These are phyloP conservation scores for Philaenus spumarius DNA, from an alignment of 1,140 invertebrate genomes.

Conservation along the genomic window DNA sequence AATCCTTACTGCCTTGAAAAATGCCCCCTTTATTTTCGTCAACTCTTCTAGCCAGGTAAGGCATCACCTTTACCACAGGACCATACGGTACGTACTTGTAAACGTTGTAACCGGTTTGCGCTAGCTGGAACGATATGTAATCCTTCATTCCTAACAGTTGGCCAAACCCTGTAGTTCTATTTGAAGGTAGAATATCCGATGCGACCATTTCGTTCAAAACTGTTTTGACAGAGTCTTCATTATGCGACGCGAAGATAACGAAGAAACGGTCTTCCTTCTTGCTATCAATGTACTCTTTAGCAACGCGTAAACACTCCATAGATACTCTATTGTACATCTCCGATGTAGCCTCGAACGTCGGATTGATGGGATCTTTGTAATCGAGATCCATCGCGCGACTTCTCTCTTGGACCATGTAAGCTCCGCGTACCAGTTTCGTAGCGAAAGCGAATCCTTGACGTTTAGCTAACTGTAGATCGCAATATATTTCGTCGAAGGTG, in stretches of 20 bases:
- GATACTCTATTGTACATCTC: slow-evolving; percentile 84
- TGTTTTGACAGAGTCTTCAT: slow-evolving; percentile 93
- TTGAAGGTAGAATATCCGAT: slow-evolving; percentile 73
- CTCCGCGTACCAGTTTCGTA: slow-evolving; percentile 94
- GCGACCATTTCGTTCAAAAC: slow-evolving; percentile 84
- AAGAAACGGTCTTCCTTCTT: slow-evolving; percentile 61
- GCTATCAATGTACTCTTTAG: slow-evolving; percentile 71
- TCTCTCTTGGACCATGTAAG: slow-evolving; percentile 96
- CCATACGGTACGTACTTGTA: slow-evolving; percentile 99
- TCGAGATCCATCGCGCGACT: slow-evolving; percentile 77
- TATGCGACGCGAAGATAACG: slow-evolving; percentile 97
- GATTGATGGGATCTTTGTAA: slow-evolving; percentile 93
- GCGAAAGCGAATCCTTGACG: slow-evolving; percentile 97
- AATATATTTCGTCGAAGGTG: slow-evolving; percentile 77
- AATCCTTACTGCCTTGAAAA: too few species aligned
- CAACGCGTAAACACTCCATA: slow-evolving; percentile 69
- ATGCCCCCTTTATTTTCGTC: slow-evolving; percentile 90
- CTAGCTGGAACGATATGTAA: slow-evolving; percentile 90
- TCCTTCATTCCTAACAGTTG: slow-evolving; percentile 98
- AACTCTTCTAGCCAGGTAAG: slow-evolving; percentile 90
- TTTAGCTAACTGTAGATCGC: slow-evolving; percentile 89
- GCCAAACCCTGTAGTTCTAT: slow-evolving; percentile 83
- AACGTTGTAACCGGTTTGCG: slow-evolving; percentile 95
- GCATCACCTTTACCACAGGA: slow-evolving; percentile 92
- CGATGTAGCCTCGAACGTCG: slow-evolving; percentile 84